Percentiles rank a stretch among this genome's conserved stretches.
phyloP scores from a whole-genome alignment of 2,888 invertebrate genomes.

The Gibbula magus region DNA sequence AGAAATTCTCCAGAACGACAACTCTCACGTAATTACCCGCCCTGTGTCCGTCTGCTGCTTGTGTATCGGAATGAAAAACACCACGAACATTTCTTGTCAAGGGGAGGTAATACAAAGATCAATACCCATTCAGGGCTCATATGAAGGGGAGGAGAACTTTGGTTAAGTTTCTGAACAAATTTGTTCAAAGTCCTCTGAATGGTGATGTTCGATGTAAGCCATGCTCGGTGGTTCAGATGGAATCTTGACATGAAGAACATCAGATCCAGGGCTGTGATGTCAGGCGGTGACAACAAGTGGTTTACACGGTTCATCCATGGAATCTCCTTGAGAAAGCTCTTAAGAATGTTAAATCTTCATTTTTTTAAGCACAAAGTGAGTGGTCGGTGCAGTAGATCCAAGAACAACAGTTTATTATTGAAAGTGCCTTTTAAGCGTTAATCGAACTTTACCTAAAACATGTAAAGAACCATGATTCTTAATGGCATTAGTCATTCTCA shows the following conservation, averaged over 20 bases:
- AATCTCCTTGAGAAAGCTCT: too few species aligned
- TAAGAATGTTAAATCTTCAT: too few species aligned
- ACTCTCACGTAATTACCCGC: background rate
- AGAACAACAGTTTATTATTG: too few species aligned
- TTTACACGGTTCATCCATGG: too few species aligned
- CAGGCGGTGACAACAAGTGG: too few species aligned
- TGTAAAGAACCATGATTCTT: too few species aligned
- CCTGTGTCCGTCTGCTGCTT: background rate
- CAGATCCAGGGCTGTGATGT: too few species aligned
- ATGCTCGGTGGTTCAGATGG: background rate
- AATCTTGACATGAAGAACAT: background rate
- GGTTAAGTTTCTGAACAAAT: constrained; percentile 7
- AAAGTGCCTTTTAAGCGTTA: too few species aligned
- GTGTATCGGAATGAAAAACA: constrained; percentile 15
- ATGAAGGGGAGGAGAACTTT: background rate
- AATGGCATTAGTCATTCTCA: too few species aligned
- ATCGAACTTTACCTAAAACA: too few species aligned
- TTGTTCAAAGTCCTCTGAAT: background rate
- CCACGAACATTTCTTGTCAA: constrained; percentile 1
- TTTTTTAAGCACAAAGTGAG: too few species aligned
- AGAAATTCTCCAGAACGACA: background rate
- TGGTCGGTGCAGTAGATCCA: too few species aligned
- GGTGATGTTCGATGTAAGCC: background rate
- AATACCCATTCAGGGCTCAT: background rate
- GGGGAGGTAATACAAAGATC: constrained; percentile 7